A percentile compares a stretch with the other conserved stretches of the same genome.
These are phyloP conservation scores for Podarcis raffonei DNA, from an alignment of 2,113 vertebrate genomes.

Conservation along the genomic window DNA sequence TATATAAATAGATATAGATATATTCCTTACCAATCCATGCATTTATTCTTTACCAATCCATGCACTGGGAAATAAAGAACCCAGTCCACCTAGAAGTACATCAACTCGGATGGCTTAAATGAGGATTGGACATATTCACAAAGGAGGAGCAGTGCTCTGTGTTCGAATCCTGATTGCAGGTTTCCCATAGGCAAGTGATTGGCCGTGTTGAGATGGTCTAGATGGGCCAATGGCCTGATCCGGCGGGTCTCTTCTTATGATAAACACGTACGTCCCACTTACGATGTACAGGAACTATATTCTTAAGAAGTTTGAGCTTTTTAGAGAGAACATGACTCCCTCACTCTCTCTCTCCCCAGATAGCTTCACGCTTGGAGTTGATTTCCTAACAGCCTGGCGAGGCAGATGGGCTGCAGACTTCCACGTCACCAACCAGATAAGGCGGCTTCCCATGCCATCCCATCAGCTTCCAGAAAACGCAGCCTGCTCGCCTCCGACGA, in stretches of 20 bases:
- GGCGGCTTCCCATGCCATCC: background rate
- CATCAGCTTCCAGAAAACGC: constrained; percentile 36
- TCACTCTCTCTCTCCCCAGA: background rate
- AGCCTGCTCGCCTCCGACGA: constrained; percentile 44
- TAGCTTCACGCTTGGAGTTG: constrained; percentile 21
- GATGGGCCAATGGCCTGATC: no score
- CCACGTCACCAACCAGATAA: background rate
- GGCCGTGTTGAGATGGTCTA: no score
- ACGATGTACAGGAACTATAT: background rate
- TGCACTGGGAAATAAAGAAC: background rate
- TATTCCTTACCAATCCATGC: background rate
- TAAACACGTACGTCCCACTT: no score
- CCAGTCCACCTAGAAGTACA: background rate
- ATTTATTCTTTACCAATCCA: background rate
- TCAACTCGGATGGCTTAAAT: no score
- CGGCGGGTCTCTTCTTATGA: no score
- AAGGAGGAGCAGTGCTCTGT: no score
- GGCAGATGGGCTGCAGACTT: constrained; percentile 62
- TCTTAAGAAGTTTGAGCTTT: background rate
- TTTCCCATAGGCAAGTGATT: no score
- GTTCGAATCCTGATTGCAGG: no score
- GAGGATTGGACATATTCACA: no score
- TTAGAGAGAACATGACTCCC: background rate
- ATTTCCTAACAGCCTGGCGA: background rate
- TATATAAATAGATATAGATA: no score